phyloP scores from a whole-genome alignment of 2,797 vertebrate species.

The Nannoperca obscura region DNA sequence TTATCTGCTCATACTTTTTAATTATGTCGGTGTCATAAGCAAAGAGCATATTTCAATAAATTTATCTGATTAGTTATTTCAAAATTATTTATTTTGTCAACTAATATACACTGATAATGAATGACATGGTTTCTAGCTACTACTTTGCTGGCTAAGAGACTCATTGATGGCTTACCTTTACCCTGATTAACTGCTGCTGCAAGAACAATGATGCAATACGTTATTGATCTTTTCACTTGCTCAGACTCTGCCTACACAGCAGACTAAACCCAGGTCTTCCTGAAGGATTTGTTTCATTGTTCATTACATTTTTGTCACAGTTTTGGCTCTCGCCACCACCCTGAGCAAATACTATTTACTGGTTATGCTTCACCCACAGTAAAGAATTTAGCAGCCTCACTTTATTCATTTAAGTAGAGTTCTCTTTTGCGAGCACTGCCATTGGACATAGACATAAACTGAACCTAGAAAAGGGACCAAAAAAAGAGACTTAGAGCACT shows the following conservation, averaged over 20 bases:
- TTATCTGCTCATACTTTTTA: slow-evolving; percentile 34
- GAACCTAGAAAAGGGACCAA: slow-evolving; percentile 32
- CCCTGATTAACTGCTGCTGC: slow-evolving; percentile 21
- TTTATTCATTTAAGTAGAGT: slow-evolving; percentile 40
- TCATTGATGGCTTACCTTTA: neutral
- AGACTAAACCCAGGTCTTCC: slow-evolving; percentile 6
- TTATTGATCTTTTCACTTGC: slow-evolving; percentile 43
- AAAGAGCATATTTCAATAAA: slow-evolving; percentile 23
- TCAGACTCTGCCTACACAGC: slow-evolving; percentile 9
- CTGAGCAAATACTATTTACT: slow-evolving; percentile 26
- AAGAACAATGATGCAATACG: slow-evolving; percentile 27
- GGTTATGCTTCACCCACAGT: neutral
- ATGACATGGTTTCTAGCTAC: slow-evolving; percentile 4
- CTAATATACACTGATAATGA: slow-evolving; percentile 31
- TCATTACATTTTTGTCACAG: slow-evolving; percentile 47
- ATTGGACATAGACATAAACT: slow-evolving; percentile 29
- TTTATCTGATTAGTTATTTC: slow-evolving; percentile 33
- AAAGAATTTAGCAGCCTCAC: slow-evolving; percentile 29
- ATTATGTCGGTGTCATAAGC: slow-evolving; percentile 32
- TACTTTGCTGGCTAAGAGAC: slow-evolving; percentile 1
- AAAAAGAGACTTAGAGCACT: slow-evolving; percentile 43
- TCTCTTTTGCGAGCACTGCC: slow-evolving; percentile 10
- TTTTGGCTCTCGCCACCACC: slow-evolving; percentile 52
- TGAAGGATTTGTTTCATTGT: slow-evolving; percentile 15
- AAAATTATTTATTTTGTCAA: slow-evolving; percentile 32